Base-by-base conservation (phyloP, 2,888 invertebrate genomes). In the Pomacea canaliculata region DNA sequence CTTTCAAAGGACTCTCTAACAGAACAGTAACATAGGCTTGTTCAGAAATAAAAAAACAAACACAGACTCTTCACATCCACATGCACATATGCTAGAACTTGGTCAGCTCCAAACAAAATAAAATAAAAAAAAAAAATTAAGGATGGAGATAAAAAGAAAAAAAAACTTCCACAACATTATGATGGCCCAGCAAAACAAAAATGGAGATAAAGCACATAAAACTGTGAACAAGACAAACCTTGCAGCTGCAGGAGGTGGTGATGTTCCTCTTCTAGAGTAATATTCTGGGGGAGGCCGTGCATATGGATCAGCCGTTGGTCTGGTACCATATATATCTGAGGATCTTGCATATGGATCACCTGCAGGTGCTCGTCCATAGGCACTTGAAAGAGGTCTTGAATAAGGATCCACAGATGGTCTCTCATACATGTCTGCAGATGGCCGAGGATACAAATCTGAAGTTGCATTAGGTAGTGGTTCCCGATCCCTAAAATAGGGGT, bases 201-300 rank as follows among this genome's bases (percentile, higher is more conserved):
- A 13, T 56, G 51, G 12, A 56, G 51, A 56, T 37, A 37, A 37
- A 37, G 37, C 37, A 37, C 37, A 37, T 37, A 37, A 5, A 37
- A 37, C 37, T 5, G 37, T 37, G 37, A 37, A 23, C 10, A 63
- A n/a, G n/a, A 71, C 71, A 59, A 37, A 71, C 71, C 63, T 71
- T 10, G 37, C 48, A 62, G 66, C 51, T 12, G 68, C 48, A 16
- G 49, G 1, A 27, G 37, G 46, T 62, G 80, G 79, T 49, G 80
- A 81, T 13, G 51, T 16, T 13, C 51, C 51, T 23, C 71, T 76
- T 67, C 84, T 80, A 49, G 84, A 84, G 71, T 86, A 87, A 69
- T 86, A 86, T 63, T 86, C 85, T 76, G 87, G 85, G 37, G 87
- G 85, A 37, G 85, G 85, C 75, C 86, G 82, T 67, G 82, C 83